These are phyloP conservation scores for Lycaon pictus DNA, from an alignment of 2,113 vertebrate genomes.

Conservation along the genomic window DNA sequence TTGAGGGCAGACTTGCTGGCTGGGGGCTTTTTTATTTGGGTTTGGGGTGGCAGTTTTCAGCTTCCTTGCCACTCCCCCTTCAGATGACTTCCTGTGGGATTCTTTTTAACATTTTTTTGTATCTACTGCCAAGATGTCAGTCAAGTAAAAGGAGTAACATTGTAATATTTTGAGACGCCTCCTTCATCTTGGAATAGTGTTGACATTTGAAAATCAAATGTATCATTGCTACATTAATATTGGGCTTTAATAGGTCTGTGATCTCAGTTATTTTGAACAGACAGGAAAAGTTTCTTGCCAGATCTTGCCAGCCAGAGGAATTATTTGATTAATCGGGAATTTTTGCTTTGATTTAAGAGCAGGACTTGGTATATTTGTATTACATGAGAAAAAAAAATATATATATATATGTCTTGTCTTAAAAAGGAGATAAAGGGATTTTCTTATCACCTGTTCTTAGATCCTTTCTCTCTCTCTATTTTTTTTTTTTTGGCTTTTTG, in stretches of 20 bases:
- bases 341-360: constrained; percentile 70
- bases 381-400: constrained; percentile 64
- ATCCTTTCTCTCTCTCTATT: neutral
- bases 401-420: neutral
- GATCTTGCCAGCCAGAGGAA: constrained; percentile 75
- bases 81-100: constrained; percentile 89
- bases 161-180: constrained; percentile 82
- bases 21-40: constrained; percentile 82
- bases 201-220: constrained; percentile 83
- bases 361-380: constrained; percentile 67
- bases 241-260: constrained; percentile 78
- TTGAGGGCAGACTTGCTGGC: constrained; percentile 71
- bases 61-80: constrained; percentile 86
- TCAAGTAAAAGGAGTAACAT: constrained; percentile 80
- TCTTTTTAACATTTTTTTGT: constrained; percentile 89
- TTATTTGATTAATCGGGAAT: constrained; percentile 77
- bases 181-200: constrained; percentile 79
- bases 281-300: constrained; percentile 86
- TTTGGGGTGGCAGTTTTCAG: constrained; percentile 84
- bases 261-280: constrained; percentile 82
- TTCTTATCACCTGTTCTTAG: constrained; percentile 62
- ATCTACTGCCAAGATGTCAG: constrained; percentile 88
- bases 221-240: constrained; percentile 72
- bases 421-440: constrained; percentile 44
- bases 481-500: constrained; percentile 42